A percentile compares a stretch with the other conserved stretches of the same genome.
Evolutionary conservation across 2,888 invertebrate species (phyloP).

Genomic region (Muschampia staudingeri): DNA sequence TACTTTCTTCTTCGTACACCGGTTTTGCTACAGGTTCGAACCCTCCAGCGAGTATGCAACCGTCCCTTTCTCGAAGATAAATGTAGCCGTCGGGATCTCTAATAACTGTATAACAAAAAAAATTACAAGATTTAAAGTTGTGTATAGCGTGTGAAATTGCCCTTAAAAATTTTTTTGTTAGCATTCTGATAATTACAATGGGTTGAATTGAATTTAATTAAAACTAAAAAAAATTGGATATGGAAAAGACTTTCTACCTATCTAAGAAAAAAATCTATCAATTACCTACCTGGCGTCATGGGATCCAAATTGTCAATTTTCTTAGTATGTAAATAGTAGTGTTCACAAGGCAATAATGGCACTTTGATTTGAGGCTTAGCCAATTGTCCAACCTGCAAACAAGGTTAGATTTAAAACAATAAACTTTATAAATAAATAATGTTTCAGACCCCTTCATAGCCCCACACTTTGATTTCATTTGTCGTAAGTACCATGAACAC

Average conservation of each 20-base stretch:
- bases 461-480: too few relatives aligned
- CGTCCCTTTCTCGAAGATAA: conserved; percentile 96
- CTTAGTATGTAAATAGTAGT: conserved; percentile 98
- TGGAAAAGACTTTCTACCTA: neutral
- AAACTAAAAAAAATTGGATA: too few relatives aligned
- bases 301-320: conserved; percentile 94
- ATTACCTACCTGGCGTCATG: conserved; percentile 94
- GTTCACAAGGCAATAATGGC: conserved; percentile 98
- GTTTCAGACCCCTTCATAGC: too few relatives aligned
- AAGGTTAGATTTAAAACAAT: too few relatives aligned
- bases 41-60: conserved; percentile 97
- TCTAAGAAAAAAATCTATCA: too few relatives aligned
- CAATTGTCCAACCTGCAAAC: conserved; percentile 93
- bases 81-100: conserved; percentile 97
- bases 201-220: too few relatives aligned
- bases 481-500: too few relatives aligned
- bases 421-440: too few relatives aligned
- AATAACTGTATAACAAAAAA: conserved; percentile 91
- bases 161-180: too few relatives aligned
- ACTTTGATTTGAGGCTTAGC: conserved; percentile 97
- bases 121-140: neutral
- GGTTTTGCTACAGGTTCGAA: conserved; percentile 98
- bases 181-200: too few relatives aligned
- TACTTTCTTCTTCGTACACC: conserved; percentile 94
- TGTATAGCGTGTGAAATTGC: too few relatives aligned